phyloP scores from a whole-genome alignment of 2,888 invertebrate species.

The Ennomos quercinarius region DNA sequence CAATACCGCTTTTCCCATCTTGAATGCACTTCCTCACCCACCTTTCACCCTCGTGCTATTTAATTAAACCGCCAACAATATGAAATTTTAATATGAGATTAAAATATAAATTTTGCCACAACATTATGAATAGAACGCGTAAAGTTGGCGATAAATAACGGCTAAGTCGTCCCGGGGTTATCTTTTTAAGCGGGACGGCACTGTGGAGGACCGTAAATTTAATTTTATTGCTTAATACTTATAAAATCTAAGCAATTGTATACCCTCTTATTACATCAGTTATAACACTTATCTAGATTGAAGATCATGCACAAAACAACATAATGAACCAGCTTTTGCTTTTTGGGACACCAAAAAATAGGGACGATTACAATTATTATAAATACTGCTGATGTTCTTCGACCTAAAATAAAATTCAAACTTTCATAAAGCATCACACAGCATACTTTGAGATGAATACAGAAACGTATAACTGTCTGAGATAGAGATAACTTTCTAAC shows the following conservation, averaged over 20 bases:
- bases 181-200: constrained; percentile 62
- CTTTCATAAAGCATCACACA: too few relatives aligned
- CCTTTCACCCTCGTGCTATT: constrained; percentile 22
- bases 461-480: too few relatives aligned
- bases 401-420: too few relatives aligned
- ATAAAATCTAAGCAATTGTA: constrained; percentile 63
- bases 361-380: too few relatives aligned
- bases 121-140: constrained; percentile 63
- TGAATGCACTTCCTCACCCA: constrained; percentile 26
- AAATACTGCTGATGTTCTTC: too few relatives aligned
- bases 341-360: too few relatives aligned
- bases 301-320: too few relatives aligned
- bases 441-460: too few relatives aligned
- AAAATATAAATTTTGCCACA: constrained; percentile 61
- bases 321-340: too few relatives aligned
- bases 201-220: constrained; percentile 65
- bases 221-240: constrained; percentile 66
- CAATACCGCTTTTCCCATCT: neutral
- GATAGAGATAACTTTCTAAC: too few relatives aligned
- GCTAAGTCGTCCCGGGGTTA: constrained; percentile 67
- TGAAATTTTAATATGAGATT: constrained; percentile 57
- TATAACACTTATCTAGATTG: neutral
- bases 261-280: constrained; percentile 18
- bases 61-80: constrained; percentile 48
- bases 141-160: constrained; percentile 65